Evolutionary conservation across 2,113 vertebrate genomes (phyloP), one percentile per base, ranked within the genome.

Genomic region (Pelmatolapia mariae): DNA sequence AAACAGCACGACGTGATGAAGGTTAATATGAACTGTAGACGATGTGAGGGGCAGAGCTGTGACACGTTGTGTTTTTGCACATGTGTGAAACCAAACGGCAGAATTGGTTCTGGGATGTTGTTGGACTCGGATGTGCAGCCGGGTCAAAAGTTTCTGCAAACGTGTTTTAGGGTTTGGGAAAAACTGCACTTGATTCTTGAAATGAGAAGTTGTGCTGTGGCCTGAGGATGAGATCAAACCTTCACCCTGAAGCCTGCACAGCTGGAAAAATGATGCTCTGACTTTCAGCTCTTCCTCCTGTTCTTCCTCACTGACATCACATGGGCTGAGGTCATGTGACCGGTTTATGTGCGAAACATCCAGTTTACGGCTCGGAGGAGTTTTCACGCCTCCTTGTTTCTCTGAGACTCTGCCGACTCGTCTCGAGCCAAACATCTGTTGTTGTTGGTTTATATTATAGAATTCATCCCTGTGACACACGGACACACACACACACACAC

Each of bases 121-220:
- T 18, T 10, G 57, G 26, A 31, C 57, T 4, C 3, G 15, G 24
- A 16, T 8, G 1, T 57, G 56, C 56, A 29, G 54, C 54, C 54
- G 24, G 8, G 54, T 57, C 54, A 15, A 0, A 57, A 0, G 56
- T 59, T 31, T 59, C 56, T 31, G 61, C 13, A 12, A 66, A 66
- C 10, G 4, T n/a, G 31, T 36, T 66, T 66, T n/a, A 36, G 61
- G 3, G 2, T 36, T 66, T 66, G 31, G 0, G 0, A n/a, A 36
- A 66, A 66, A 66, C 29, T 31, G 61, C 61, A 2, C 3, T 66
- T 66, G 4, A 66, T 66, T 66, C 31, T 36, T 66, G 4, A 15
- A 68, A 4, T 2, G 7, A 40, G 33, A 68, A 5, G 11, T n/a
- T 0, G 18, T 66, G 6, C 31, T 15, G 36, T 68, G 63, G 3